Evolutionary conservation across 2,888 invertebrate species (phyloP), one percentile per base, ranked within the genome.

Genomic region (Macaria notata): DNA sequence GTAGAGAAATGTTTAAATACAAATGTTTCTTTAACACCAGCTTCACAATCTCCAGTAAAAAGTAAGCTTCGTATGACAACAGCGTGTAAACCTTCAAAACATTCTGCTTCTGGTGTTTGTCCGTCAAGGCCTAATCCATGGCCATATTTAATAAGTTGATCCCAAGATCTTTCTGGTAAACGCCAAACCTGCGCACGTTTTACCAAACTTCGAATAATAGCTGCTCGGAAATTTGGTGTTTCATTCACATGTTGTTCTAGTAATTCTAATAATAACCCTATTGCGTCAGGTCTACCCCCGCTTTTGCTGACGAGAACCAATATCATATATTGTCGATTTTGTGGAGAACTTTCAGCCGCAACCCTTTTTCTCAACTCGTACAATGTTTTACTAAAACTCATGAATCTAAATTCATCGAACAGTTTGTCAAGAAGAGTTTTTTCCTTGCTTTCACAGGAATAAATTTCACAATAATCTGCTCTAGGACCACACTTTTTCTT

Each of bases 231-330:
- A 42, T 81, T 78, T 0, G 66, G 68, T 0, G 86, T 78, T 50
- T 88, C 88, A 45, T 88, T 86, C 8, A 49, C 62, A 49, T 83
- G 77, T 41, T 66, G 71, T 19, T 69, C 62, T 7, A 78, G 68
- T 0, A 87, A 64, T 42, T 73, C 68, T 43, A 87, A 56, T 29
- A 88, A 59, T 31, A 72, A 66, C 3, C 74, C 70, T 1, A 86
- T 64, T 44, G 74, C 69, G 3, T 76, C 76, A 4, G 61, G 62
- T 31, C 75, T 70, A 0, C 83, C 81, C 3, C 84, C 86, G 31
- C 72, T 83, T 59, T 88, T 88, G 60, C 86, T 88, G 0, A 88
- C 78, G 31, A 88, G 70, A 3, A 88, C 86, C 3, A 86, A 66
- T 55, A 88, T 71, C 64, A 88, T 86, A 51, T 75, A 80, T 41